These are phyloP conservation scores for Pogonocherus hispidulus DNA, from an alignment of 2,888 invertebrate species.

Conservation along the genomic window DNA sequence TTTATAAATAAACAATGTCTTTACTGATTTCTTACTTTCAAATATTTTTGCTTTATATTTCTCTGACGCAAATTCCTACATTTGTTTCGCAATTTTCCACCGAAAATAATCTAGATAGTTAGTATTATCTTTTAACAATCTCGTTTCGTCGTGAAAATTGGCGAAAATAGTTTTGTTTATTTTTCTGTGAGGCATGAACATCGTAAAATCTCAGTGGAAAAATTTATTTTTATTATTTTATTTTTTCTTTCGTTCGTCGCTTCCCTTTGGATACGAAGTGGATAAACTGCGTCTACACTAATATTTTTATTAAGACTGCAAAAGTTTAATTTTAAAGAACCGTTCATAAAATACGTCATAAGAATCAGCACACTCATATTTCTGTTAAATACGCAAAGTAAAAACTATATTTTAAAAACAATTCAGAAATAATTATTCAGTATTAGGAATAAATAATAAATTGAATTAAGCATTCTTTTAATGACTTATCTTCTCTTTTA, in stretches of 20 bases:
- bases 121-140: conserved; percentile 32
- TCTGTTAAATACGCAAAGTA: too few relatives aligned
- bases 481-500: too few relatives aligned
- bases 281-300: too few relatives aligned
- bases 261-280: neutral
- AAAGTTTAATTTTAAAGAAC: too few relatives aligned
- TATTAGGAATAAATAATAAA: too few relatives aligned
- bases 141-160: conserved; percentile 21
- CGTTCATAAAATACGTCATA: too few relatives aligned
- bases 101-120: conserved; percentile 26
- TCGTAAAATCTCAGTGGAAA: conserved; percentile 22
- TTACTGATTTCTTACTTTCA: conserved; percentile 15
- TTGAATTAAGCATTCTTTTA: too few relatives aligned
- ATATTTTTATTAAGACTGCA: too few relatives aligned
- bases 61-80: conserved; percentile 26
- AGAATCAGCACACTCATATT: too few relatives aligned
- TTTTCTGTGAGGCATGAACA: conserved; percentile 16
- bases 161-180: conserved; percentile 32
- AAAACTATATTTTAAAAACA: too few relatives aligned
- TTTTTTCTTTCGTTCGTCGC: neutral
- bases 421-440: too few relatives aligned
- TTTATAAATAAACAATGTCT: conserved; percentile 13
- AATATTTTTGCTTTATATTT: conserved; percentile 24
- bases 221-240: conserved; percentile 25
- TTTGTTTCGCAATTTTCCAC: conserved; percentile 28